These are phyloP conservation scores for Crocodylus rhombifer DNA, from an alignment of 2,797 vertebrate species.

Conservation along the genomic window DNA sequence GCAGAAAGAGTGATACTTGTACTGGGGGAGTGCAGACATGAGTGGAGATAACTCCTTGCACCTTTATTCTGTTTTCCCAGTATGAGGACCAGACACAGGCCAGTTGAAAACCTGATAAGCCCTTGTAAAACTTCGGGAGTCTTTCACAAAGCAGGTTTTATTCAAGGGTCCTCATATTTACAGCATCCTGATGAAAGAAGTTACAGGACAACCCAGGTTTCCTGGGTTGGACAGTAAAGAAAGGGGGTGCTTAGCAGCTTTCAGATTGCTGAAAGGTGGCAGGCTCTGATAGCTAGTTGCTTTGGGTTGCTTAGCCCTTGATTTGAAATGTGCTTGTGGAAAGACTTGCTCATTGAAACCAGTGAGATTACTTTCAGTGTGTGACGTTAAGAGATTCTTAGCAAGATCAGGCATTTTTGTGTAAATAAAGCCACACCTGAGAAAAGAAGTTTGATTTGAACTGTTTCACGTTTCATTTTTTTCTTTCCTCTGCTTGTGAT, in stretches of 20 bases:
- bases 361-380: rapidly evolving
- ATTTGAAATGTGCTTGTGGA: not conserved
- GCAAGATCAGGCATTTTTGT: not conserved
- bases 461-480: not conserved
- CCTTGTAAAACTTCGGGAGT: no score
- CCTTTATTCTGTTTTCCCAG: not conserved
- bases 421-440: not conserved
- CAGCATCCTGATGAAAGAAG: not conserved
- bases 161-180: not conserved
- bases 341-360: not conserved
- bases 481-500: not conserved
- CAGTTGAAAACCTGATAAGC: not conserved
- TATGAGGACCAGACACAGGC: not conserved
- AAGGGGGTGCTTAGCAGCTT: not conserved
- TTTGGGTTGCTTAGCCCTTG: not conserved
- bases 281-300: not conserved
- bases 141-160: not conserved
- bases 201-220: not conserved
- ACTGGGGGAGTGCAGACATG: not conserved
- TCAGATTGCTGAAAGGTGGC: not conserved
- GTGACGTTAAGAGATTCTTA: not conserved
- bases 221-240: not conserved
- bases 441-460: constrained; percentile 1
- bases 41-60: not conserved
- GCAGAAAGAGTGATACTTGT: no score